A percentile compares a stretch with the other conserved stretches of the same genome.
Evolutionary conservation across 2,888 invertebrate genomes (phyloP).

Genomic region (Endomychus coccineus): DNA sequence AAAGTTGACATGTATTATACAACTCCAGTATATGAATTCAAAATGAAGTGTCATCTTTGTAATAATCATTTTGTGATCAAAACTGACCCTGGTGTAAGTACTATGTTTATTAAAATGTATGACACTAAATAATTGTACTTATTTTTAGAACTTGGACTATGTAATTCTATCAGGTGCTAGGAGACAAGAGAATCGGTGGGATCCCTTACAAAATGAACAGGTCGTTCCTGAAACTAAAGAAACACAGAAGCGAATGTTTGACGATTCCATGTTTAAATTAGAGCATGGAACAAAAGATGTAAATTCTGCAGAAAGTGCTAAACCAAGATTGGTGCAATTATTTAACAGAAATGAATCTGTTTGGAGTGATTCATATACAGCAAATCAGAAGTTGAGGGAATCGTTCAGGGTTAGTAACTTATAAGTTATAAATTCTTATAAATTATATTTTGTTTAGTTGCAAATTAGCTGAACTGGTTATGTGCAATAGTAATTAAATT

Average conservation of each 20-base stretch:
- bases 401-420: constrained; percentile 75
- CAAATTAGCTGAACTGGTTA: too few relatives aligned
- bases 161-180: constrained; percentile 90
- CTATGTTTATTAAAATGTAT: background rate
- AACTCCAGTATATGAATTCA: constrained; percentile 95
- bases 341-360: constrained; percentile 71
- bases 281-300: constrained; percentile 86
- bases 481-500: too few relatives aligned
- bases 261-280: constrained; percentile 96
- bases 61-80: constrained; percentile 97
- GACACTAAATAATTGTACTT: background rate
- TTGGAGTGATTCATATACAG: constrained; percentile 89
- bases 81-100: constrained; percentile 89
- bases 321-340: constrained; percentile 66
- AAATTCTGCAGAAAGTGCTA: constrained; percentile 59
- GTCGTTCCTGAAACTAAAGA: constrained; percentile 88
- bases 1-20: constrained; percentile 97
- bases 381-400: constrained; percentile 77
- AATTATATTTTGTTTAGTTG: constrained; percentile 11
- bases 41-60: constrained; percentile 98
- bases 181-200: constrained; percentile 97
- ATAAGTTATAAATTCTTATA: too few relatives aligned
- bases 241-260: constrained; percentile 78
- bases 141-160: constrained; percentile 87
- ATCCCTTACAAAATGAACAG: constrained; percentile 92